phyloP scores from a whole-genome alignment of 2,797 vertebrate genomes.

The Falco peregrinus region DNA sequence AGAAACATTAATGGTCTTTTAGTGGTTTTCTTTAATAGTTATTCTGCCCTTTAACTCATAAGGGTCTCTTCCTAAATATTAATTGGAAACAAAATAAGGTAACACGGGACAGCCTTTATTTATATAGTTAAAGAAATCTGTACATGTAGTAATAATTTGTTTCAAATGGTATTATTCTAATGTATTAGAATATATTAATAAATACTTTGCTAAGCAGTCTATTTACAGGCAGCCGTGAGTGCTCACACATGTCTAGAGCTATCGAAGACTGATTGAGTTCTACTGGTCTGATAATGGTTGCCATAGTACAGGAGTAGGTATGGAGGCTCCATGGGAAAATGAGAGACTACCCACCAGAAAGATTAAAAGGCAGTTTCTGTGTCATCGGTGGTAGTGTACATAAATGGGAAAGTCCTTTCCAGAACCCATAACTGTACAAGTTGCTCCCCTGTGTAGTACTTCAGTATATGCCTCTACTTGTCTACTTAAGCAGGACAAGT shows the following conservation, averaged over 20 bases:
- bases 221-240: neutral
- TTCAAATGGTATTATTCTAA: neutral
- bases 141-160: fast-evolving
- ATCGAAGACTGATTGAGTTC: neutral
- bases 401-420: neutral
- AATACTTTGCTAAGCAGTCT: neutral
- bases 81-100: neutral
- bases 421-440: fast-evolving
- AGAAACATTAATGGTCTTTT: neutral
- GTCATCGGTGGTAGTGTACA: neutral
- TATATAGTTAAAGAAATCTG: neutral
- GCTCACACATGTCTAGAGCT: fast-evolving
- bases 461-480: neutral
- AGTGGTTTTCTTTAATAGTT: neutral
- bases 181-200: neutral
- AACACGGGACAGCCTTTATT: neutral
- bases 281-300: neutral
- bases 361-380: neutral
- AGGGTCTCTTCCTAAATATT: neutral
- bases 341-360: neutral
- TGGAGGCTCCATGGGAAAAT: neutral
- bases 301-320: neutral
- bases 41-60: neutral
- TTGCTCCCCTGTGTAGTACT: neutral
- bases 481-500: neutral